Base-by-base conservation (phyloP, 2,888 invertebrate genomes). In the Eupithecia inturbata region DNA sequence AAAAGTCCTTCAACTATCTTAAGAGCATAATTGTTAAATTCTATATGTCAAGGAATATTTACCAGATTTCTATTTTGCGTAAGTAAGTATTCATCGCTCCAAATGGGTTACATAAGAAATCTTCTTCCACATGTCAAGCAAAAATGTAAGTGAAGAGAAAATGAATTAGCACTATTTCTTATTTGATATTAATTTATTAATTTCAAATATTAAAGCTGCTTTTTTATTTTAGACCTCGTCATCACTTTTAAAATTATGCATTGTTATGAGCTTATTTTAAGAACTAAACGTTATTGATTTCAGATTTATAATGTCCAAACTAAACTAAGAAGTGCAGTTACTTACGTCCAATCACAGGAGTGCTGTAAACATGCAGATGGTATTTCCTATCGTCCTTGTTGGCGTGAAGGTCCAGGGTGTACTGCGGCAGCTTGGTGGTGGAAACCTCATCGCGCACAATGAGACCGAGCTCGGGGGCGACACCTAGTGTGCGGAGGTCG, bases 381-480 rank as follows among this genome's bases (percentile, higher is more conserved):
- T 97, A 97, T 80, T 97, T 97, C 78, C 95, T 95, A 79, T 96
- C 96, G 41, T 96, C 96, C 78, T 96, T 95, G 82, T 96, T 96
- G 79, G 97, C 95, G 83, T 96, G 96, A n/a, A 97, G 90, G 83
- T 97, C 97, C 19, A 97, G 92, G 68, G 95, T 95, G 86, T 97
- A 96, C 81, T 97, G 96, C 5, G 95, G 93, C 45, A 95, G 88
- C 36, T 94, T 91, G 63, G 95, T 93, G 69, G 95, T 95, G 1
- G 96, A 95, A 1, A 95, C 94, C 68, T 95, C 95, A 36, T 96
- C 96, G 75, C 95, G 95, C 1, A 96, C 95, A 83, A 96, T 96
- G 0, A 97, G 89, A 16, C 97, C 97, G 80, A 97, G 96, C 84
- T 97, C 97, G 36, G 97, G 96, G 0, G 96, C 95, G 69, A 97